Percentiles rank a stretch among this genome's conserved stretches.
Conservation (phyloP, 2,888 invertebrate species). For the Halocaridina rubra region DNA sequence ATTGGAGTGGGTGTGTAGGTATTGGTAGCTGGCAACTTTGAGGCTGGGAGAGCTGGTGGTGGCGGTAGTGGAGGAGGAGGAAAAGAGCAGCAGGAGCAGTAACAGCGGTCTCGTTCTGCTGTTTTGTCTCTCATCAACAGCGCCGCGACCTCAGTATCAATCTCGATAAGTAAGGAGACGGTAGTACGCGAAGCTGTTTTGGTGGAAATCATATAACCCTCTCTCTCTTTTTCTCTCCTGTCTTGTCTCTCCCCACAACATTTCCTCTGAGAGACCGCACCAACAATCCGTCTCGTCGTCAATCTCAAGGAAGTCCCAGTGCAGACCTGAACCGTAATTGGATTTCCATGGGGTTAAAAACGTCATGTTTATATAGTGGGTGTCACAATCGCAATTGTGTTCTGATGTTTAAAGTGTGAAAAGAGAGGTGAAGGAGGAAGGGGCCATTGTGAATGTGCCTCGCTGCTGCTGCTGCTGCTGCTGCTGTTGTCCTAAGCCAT, state of each 20-base stretch:
- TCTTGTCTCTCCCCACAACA: neutral
- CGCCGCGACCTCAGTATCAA: neutral
- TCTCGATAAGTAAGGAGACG: neutral
- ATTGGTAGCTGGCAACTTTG: neutral
- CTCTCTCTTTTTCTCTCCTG: neutral
- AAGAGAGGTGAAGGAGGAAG: neutral
- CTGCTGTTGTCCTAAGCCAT: conserved; percentile 35
- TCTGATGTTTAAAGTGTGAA: neutral
- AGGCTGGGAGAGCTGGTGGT: neutral
- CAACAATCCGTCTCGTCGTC: too few species aligned
- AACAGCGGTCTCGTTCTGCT: neutral
- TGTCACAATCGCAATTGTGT: too few species aligned
- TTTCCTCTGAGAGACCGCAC: too few species aligned
- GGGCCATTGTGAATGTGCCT: neutral
- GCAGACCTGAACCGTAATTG: neutral
- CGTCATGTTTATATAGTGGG: neutral
- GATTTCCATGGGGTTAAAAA: neutral
- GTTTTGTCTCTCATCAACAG: neutral
- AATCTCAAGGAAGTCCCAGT: too few species aligned
- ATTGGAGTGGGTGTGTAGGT: neutral
- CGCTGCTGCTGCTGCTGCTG: too few species aligned
- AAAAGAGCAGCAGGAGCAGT: too few species aligned
- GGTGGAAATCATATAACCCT: too few species aligned
- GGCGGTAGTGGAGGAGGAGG: too few species aligned
- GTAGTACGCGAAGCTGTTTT: neutral